These are phyloP conservation scores for Dendrolimus pini DNA, from an alignment of 2,888 invertebrate species.

Conservation along the genomic window DNA sequence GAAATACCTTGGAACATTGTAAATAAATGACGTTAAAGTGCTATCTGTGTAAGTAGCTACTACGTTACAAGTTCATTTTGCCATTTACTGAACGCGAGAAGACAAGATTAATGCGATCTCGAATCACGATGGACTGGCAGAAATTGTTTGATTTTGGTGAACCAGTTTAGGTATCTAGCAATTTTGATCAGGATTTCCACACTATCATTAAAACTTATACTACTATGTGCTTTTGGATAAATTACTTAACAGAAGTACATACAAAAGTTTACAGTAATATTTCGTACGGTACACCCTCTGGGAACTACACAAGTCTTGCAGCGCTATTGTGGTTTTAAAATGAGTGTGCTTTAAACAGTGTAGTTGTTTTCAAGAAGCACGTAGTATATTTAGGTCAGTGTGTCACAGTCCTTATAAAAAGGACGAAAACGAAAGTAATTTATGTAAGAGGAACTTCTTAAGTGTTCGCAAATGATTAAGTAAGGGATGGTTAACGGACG, in stretches of 20 bases:
- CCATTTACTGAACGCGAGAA: no score
- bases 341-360: not conserved
- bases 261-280: not conserved
- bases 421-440: constrained; percentile 2
- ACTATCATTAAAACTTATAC: no score
- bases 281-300: not conserved
- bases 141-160: no score
- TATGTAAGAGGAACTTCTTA: constrained; percentile 15
- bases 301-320: not conserved
- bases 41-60: no score
- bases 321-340: not conserved
- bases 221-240: not conserved
- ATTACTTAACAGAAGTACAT: not conserved
- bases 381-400: not conserved
- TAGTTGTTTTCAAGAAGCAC: not conserved
- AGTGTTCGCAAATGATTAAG: constrained; percentile 20
- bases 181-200: no score
- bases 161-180: no score
- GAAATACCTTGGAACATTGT: no score
- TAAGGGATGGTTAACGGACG: constrained; percentile 18
- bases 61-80: no score
- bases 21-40: no score
- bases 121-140: no score
- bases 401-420: not conserved
- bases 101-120: no score